A percentile compares a stretch with the other conserved stretches of the same genome.
Evolutionary conservation across 2,797 vertebrate genomes (phyloP).

Genomic region (Myripristis jacobus): DNA sequence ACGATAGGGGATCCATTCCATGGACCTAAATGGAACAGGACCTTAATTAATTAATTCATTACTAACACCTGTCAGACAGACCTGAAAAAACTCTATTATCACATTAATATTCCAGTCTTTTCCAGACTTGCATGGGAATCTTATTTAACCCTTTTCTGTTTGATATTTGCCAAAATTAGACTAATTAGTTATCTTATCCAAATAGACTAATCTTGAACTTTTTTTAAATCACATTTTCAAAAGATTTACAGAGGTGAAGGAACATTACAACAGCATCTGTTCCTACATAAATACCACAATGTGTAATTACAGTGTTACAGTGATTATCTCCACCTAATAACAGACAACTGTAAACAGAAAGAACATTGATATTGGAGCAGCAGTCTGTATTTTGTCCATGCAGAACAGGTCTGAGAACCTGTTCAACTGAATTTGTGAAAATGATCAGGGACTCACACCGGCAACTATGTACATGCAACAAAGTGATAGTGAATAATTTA

Average conservation of each 20-base stretch:
- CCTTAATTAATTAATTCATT: too few relatives aligned
- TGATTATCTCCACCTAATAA: neutral
- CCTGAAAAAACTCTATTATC: constrained; percentile 1
- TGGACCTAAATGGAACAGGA: too few relatives aligned
- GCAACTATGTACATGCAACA: neutral
- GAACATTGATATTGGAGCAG: neutral
- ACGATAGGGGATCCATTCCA: too few relatives aligned
- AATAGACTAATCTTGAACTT: neutral
- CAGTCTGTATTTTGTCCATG: constrained; percentile 21
- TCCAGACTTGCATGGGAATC: constrained; percentile 38
- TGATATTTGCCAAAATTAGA: constrained; percentile 18
- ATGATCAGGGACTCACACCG: neutral
- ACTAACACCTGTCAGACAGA: too few relatives aligned
- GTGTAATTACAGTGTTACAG: neutral
- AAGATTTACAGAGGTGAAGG: too few relatives aligned
- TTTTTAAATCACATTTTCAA: too few relatives aligned
- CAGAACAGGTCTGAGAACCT: constrained; percentile 52
- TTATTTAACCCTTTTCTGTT: neutral
- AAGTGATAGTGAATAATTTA: neutral
- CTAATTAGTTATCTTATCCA: neutral
- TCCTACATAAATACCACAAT: neutral
- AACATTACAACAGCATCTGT: neutral
- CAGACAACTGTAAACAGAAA: too few relatives aligned
- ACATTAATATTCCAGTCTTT: constrained; percentile 28
- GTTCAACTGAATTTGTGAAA: constrained; percentile 38